phyloP scores from a whole-genome alignment of 2,888 invertebrate species.

The Loripinus fragilis region DNA sequence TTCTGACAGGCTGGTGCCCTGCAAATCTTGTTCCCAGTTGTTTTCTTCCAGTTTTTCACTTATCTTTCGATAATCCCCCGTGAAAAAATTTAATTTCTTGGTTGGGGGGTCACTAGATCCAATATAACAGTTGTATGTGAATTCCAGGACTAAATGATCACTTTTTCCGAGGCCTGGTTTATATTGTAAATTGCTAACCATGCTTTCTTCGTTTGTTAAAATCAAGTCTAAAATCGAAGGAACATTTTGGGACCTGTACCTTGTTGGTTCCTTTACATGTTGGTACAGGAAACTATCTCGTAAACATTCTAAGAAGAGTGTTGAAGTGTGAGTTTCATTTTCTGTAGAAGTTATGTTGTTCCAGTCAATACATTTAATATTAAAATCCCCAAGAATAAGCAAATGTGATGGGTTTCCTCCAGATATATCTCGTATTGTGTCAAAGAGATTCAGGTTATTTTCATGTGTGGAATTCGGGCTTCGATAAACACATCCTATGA shows the following conservation, averaged over 20 bases:
- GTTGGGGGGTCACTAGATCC: too few species aligned
- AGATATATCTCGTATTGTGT: neutral
- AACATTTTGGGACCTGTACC: neutral
- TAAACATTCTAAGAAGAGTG: neutral
- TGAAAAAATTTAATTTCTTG: too few species aligned
- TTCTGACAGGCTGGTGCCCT: too few species aligned
- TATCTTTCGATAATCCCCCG: too few species aligned
- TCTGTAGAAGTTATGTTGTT: neutral
- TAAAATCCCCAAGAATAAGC: slow-evolving; percentile 10
- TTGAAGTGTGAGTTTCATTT: slow-evolving; percentile 10
- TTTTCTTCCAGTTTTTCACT: too few species aligned
- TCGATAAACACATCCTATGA: slow-evolving; percentile 7
- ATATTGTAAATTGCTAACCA: neutral
- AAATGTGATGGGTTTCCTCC: neutral
- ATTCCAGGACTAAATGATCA: too few species aligned
- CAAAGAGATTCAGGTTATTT: neutral
- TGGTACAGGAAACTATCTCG: slow-evolving; percentile 15
- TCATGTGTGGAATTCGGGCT: neutral
- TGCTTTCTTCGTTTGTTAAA: slow-evolving; percentile 16
- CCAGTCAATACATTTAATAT: neutral
- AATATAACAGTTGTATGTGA: too few species aligned
- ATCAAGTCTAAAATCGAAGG: slow-evolving; percentile 6
- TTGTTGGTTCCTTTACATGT: slow-evolving; percentile 14
- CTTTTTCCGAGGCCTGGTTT: too few species aligned
- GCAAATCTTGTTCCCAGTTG: too few species aligned